A percentile compares a stretch with the other conserved stretches of the same genome.
phyloP scores from a whole-genome alignment of 2,113 vertebrate genomes.

The Centrocercus urophasianus region DNA sequence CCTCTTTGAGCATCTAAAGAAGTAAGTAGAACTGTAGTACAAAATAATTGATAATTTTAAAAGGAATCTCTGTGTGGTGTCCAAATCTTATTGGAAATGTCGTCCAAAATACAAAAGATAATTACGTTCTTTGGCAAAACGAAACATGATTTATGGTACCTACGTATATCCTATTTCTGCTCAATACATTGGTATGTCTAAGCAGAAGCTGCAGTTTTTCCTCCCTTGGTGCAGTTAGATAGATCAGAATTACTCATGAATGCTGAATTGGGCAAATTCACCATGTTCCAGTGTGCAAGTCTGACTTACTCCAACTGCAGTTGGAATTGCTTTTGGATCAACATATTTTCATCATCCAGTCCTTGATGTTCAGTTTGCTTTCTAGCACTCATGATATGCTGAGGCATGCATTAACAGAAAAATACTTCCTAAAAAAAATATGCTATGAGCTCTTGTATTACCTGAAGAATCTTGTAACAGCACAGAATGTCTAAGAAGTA shows the following conservation, averaged over 20 bases:
- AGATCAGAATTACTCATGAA: accelerated
- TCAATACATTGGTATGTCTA: neutral
- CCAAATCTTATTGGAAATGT: neutral
- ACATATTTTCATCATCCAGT: neutral
- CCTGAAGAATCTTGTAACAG: neutral
- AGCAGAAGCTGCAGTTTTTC: neutral
- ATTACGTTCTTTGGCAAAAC: neutral
- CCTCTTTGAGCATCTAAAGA: conserved; percentile 90
- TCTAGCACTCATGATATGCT: neutral
- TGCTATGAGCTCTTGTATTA: accelerated
- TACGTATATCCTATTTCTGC: neutral
- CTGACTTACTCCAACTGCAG: neutral
- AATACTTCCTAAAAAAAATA: neutral
- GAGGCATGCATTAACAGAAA: neutral
- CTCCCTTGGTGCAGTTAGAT: neutral
- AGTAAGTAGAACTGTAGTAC: conserved; percentile 75
- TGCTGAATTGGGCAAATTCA: neutral
- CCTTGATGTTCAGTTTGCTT: accelerated
- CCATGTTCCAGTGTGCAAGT: too few species aligned
- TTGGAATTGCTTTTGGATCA: neutral
- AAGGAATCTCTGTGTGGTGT: accelerated
- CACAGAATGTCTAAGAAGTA: neutral
- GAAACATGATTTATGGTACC: neutral
- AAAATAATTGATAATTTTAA: neutral
- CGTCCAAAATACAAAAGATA: neutral